phyloP scores from a whole-genome alignment of 1,140 invertebrate genomes.

The Drosophila mayri region DNA sequence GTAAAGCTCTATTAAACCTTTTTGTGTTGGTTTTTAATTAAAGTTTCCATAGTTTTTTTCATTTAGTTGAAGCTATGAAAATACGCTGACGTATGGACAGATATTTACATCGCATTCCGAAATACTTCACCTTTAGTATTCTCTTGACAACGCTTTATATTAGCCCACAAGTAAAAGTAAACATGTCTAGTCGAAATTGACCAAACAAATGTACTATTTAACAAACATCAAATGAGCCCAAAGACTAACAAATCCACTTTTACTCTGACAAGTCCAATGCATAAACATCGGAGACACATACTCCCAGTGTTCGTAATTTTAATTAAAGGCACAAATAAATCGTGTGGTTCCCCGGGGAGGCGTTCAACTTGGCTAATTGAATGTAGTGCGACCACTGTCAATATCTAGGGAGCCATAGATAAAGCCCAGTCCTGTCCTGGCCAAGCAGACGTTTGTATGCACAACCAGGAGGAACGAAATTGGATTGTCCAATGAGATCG shows the following conservation, averaged over 20 bases:
- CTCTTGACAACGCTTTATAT: neutral
- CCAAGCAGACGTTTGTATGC: conserved; percentile 39
- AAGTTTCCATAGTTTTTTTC: too few relatives aligned
- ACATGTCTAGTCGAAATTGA: conserved; percentile 19
- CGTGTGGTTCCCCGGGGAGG: conserved; percentile 38
- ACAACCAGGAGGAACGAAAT: conserved; percentile 5
- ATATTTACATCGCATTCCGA: neutral
- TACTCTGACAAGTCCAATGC: neutral
- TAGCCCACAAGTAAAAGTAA: conserved; percentile 8
- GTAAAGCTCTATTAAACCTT: neutral
- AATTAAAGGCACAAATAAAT: conserved; percentile 74
- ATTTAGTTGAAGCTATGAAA: too few relatives aligned
- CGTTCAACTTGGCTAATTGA: conserved; percentile 69
- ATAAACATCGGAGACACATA: conserved; percentile 15
- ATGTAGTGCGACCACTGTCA: conserved; percentile 25
- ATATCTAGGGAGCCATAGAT: conserved; percentile 43
- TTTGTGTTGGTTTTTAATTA: too few relatives aligned
- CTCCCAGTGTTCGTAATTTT: conserved; percentile 52
- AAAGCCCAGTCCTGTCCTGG: conserved; percentile 36
- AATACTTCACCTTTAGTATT: neutral
- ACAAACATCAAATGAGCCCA: conserved; percentile 8
- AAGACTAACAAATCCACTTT: conserved; percentile 19
- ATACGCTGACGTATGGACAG: too few relatives aligned
- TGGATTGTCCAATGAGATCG: conserved; percentile 54
- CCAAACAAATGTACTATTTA: conserved; percentile 29